Percentiles rank a stretch among this genome's conserved stretches.
Conservation (phyloP, 1,140 invertebrate genomes). For the Chrysoperla carnea region DNA sequence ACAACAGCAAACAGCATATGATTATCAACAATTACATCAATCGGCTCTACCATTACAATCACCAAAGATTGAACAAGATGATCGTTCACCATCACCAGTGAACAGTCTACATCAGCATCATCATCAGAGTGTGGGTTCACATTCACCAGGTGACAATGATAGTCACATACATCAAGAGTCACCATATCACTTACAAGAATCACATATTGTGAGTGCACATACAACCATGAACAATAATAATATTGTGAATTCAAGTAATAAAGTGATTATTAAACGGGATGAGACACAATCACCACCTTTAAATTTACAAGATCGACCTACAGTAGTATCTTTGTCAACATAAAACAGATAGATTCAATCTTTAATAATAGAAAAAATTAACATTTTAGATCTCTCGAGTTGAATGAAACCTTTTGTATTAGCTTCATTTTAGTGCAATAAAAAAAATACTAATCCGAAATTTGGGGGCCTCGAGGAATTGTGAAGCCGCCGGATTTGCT, state of each 20-base stretch:
- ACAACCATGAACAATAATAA: conserved; percentile 15
- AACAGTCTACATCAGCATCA: no score
- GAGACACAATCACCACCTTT: conserved; percentile 6
- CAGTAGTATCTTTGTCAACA: conserved; percentile 21
- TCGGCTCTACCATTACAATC: conserved; percentile 9
- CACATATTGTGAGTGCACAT: conserved; percentile 5
- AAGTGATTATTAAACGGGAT: conserved; percentile 17
- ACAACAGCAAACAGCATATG: conserved; percentile 11
- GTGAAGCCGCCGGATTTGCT: no score
- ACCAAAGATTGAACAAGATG: background rate
- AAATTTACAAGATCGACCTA: conserved; percentile 16
- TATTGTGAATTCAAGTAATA: conserved; percentile 12
- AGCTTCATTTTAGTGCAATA: no score
- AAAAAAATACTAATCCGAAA: no score
- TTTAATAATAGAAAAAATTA: background rate
- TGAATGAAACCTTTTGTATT: no score
- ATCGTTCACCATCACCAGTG: background rate
- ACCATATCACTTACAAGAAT: conserved; percentile 5
- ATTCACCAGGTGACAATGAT: no score
- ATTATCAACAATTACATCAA: conserved; percentile 12
- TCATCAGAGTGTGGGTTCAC: no score
- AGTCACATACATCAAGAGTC: conserved; percentile 1
- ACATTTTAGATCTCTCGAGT: no score
- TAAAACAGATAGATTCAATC: background rate
- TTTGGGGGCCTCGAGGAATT: no score